These are phyloP conservation scores for Drosophila obscura DNA, from an alignment of 1,140 invertebrate species.

Conservation along the genomic window DNA sequence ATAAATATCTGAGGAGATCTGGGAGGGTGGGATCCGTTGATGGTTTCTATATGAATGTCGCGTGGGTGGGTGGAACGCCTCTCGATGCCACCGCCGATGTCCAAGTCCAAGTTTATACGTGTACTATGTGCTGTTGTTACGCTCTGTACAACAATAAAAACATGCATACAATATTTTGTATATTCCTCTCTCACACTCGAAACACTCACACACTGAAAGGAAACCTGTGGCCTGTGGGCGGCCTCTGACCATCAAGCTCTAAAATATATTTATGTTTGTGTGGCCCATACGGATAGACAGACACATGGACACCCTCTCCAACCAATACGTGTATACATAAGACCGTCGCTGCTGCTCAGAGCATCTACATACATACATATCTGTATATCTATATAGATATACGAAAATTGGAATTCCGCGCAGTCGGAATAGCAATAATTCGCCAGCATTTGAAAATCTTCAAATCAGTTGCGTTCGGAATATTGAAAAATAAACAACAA, in stretches of 20 bases:
- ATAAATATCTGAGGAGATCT: constrained; percentile 11
- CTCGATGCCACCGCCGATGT: constrained; percentile 31
- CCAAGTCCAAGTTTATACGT: constrained; percentile 79
- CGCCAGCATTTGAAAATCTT: constrained; percentile 81
- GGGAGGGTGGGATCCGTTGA: neutral
- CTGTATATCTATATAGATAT: constrained; percentile 6
- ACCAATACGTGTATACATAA: constrained; percentile 33
- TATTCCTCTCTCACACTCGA: constrained; percentile 40
- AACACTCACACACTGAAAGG: neutral
- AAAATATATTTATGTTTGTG: constrained; percentile 33
- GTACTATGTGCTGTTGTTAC: constrained; percentile 46
- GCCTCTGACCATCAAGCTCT: constrained; percentile 76
- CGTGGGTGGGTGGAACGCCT: constrained; percentile 63
- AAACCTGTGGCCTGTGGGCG: constrained; percentile 47
- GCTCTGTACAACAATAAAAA: constrained; percentile 65
- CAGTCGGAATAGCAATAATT: constrained; percentile 81
- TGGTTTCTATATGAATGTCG: constrained; percentile 34
- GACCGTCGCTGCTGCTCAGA: constrained; percentile 3
- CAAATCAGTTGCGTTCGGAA: constrained; percentile 84
- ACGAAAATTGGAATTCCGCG: constrained; percentile 75
- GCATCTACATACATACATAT: constrained; percentile 30
- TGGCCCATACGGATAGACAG: too few species aligned
- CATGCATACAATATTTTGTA: constrained; percentile 40
- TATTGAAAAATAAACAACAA: constrained; percentile 84
- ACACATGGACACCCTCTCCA: constrained; percentile 47